phyloP scores from a whole-genome alignment of 2,888 invertebrate genomes.

The Resseliella maxima region DNA sequence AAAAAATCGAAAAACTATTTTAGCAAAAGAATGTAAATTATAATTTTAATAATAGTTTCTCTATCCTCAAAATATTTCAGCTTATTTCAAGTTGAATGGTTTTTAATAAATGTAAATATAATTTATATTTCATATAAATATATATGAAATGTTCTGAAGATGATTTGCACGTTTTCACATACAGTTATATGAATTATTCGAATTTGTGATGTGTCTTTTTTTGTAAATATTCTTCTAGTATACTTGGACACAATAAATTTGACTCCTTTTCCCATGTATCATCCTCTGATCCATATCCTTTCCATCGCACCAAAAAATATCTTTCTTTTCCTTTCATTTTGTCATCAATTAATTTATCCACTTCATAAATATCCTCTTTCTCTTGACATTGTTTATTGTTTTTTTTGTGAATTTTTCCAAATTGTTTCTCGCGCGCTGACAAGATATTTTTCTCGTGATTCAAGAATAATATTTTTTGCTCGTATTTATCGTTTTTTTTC shows the following conservation, averaged over 20 bases:
- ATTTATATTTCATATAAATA: no score
- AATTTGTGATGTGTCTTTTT: no score
- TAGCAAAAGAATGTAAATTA: no score
- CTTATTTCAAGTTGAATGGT: no score
- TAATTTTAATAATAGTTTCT: no score
- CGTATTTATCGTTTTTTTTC: background rate
- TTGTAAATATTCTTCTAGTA: conserved; percentile 71
- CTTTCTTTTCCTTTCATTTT: conserved; percentile 76
- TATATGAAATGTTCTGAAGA: no score
- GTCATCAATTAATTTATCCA: conserved; percentile 77
- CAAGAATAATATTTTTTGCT: background rate
- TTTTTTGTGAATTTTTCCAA: background rate
- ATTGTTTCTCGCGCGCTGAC: background rate
- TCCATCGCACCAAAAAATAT: conserved; percentile 81
- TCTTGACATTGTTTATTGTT: no score
- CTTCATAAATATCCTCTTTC: conserved; percentile 62
- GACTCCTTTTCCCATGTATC: conserved; percentile 83
- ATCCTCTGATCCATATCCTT: conserved; percentile 76
- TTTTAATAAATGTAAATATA: no score
- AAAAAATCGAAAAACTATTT: no score
- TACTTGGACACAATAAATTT: conserved; percentile 76
- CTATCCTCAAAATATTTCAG: no score
- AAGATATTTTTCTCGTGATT: background rate
- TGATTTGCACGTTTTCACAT: no score
- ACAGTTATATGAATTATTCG: no score